Conservation (phyloP, 1,140 invertebrate species). For the Anagrus nilaparvatae region DNA sequence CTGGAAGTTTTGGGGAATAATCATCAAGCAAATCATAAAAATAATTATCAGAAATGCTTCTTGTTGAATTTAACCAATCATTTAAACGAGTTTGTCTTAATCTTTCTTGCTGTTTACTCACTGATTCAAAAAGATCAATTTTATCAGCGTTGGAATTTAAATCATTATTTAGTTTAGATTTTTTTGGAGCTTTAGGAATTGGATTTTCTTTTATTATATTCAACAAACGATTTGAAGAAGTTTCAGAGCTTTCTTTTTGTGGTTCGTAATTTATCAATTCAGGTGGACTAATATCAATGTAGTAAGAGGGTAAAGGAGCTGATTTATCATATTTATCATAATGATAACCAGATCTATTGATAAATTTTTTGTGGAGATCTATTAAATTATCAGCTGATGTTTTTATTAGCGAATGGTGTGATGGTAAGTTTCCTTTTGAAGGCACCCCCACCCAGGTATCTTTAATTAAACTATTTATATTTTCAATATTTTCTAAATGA, state of each 20-base stretch:
- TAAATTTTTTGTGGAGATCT: slow-evolving; percentile 57
- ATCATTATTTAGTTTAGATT: too few relatives aligned
- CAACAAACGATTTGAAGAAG: slow-evolving; percentile 29
- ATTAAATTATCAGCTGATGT: slow-evolving; percentile 48
- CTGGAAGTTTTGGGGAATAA: too few relatives aligned
- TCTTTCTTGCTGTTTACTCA: slow-evolving; percentile 30
- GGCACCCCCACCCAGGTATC: slow-evolving; percentile 49
- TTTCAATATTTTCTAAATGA: too few relatives aligned
- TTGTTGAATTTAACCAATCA: slow-evolving; percentile 35
- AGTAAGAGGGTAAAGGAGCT: slow-evolving; percentile 29
- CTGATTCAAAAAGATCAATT: too few relatives aligned
- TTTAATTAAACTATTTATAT: too few relatives aligned
- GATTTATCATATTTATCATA: slow-evolving; percentile 29
- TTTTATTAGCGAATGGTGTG: slow-evolving; percentile 46
- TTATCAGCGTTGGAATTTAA: too few relatives aligned
- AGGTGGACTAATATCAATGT: slow-evolving; percentile 16
- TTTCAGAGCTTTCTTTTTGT: slow-evolving; percentile 24
- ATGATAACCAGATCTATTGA: slow-evolving; percentile 50
- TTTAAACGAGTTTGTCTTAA: slow-evolving; percentile 38
- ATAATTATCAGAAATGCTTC: slow-evolving; percentile 2
- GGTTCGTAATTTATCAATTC: background rate
- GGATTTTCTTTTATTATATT: slow-evolving; percentile 45
- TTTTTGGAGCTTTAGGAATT: slow-evolving; percentile 1
- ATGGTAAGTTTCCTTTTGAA: slow-evolving; percentile 54
- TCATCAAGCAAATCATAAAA: too few relatives aligned